Evolutionary conservation across 2,888 invertebrate species (phyloP).

Genomic region (Lasius platythorax): DNA sequence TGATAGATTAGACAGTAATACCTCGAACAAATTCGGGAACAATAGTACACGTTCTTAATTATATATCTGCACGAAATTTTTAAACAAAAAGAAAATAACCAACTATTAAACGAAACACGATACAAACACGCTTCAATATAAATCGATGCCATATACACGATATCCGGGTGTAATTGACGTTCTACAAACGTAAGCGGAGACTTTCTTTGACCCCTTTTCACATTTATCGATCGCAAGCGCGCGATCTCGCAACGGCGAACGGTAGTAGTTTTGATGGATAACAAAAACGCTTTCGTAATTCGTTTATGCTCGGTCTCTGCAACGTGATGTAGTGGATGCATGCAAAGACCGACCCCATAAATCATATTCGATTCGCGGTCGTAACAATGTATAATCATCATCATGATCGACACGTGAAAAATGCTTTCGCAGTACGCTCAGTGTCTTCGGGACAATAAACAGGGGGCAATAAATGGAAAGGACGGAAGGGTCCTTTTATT

Average conservation of each 20-base stretch:
- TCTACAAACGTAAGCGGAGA: neutral
- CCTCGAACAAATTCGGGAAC: neutral
- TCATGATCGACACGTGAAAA: neutral
- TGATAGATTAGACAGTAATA: neutral
- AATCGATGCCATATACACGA: neutral
- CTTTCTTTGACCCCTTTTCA: neutral
- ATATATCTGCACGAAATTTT: neutral
- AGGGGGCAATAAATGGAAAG: neutral
- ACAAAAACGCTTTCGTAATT: conserved; percentile 1
- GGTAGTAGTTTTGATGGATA: neutral
- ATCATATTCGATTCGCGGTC: neutral
- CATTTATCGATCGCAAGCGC: neutral
- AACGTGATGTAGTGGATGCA: neutral
- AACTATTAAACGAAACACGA: neutral
- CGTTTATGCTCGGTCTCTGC: neutral
- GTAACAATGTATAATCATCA: neutral
- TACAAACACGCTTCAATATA: neutral
- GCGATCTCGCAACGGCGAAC: neutral
- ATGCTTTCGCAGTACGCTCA: neutral
- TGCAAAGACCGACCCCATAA: neutral
- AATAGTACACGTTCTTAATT: neutral
- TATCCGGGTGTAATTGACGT: neutral
- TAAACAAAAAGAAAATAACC: neutral
- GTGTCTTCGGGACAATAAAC: neutral
- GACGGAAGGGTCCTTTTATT: neutral